Evolutionary conservation across 2,113 vertebrate genomes (phyloP).

Genomic region (Nyctereutes procyonoides): DNA sequence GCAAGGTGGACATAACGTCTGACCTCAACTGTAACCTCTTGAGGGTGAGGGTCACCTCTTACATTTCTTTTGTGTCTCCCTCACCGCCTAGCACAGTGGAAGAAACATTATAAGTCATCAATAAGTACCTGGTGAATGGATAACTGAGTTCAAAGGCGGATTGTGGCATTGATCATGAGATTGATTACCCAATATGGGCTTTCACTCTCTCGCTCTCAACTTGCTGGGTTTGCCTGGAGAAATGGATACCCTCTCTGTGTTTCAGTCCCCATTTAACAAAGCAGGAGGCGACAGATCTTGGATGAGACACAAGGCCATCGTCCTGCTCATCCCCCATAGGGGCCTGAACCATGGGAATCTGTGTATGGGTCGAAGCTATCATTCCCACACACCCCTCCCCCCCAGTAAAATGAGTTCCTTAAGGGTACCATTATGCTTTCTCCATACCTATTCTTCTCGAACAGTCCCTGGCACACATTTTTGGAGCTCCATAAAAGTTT

Average conservation of each 20-base stretch:
- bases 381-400: not conserved
- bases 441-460: not conserved
- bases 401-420: conserved; percentile 22
- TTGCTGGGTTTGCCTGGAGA: not conserved
- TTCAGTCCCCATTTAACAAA: conserved; percentile 2
- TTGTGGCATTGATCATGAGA: not conserved
- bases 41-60: not conserved
- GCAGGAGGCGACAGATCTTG: not conserved
- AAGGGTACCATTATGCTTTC: conserved; percentile 27
- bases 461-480: conserved; percentile 16
- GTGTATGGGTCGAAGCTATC: not conserved
- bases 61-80: not conserved
- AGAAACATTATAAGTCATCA: conserved; percentile 13
- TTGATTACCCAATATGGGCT: not conserved
- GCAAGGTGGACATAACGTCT: not conserved
- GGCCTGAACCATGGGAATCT: not conserved
- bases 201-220: not conserved
- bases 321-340: not conserved
- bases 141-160: conserved; percentile 31
- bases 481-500: conserved; percentile 25
- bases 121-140: conserved; percentile 15
- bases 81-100: not conserved
- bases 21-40: not conserved
- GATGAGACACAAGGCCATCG: not conserved
- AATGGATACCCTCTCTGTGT: not conserved